Conservation (phyloP, 2,888 invertebrate species). For the Dyspetes luteomarginatus region DNA sequence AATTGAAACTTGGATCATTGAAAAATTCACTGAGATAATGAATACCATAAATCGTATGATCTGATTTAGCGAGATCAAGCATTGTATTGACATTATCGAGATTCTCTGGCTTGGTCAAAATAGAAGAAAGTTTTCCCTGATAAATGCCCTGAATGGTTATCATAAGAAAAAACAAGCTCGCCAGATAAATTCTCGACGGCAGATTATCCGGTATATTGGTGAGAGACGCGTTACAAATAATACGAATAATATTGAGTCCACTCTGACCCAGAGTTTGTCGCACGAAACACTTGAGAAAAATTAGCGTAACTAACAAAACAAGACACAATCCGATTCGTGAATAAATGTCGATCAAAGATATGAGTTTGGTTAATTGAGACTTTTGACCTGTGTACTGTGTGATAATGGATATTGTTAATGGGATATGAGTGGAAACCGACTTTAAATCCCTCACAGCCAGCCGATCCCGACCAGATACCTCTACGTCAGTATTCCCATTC, state of each 20-base stretch:
- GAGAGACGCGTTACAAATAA: conserved; percentile 19
- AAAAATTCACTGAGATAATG: too few species aligned
- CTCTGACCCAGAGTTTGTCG: neutral
- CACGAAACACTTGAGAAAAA: conserved; percentile 13
- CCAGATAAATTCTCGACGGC: conserved; percentile 17
- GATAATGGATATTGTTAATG: neutral
- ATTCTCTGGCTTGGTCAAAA: conserved; percentile 1
- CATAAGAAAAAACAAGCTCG: neutral
- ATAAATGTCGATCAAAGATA: neutral
- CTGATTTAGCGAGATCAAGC: conserved; percentile 6
- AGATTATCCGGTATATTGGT: neutral
- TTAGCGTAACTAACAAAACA: neutral
- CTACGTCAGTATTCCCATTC: neutral
- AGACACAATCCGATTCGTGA: neutral
- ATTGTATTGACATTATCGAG: neutral
- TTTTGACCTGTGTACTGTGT: neutral
- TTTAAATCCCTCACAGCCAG: neutral
- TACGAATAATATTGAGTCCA: neutral
- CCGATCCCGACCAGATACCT: neutral
- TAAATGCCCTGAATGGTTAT: conserved; percentile 21
- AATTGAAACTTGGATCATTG: too few species aligned
- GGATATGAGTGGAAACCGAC: neutral
- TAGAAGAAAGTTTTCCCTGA: conserved; percentile 28
- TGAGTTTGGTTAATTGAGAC: conserved; percentile 26
- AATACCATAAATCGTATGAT: conserved; percentile 3